Evolutionary conservation across 2,888 invertebrate genomes (phyloP).

Genomic region (Epinotia bilunana): DNA sequence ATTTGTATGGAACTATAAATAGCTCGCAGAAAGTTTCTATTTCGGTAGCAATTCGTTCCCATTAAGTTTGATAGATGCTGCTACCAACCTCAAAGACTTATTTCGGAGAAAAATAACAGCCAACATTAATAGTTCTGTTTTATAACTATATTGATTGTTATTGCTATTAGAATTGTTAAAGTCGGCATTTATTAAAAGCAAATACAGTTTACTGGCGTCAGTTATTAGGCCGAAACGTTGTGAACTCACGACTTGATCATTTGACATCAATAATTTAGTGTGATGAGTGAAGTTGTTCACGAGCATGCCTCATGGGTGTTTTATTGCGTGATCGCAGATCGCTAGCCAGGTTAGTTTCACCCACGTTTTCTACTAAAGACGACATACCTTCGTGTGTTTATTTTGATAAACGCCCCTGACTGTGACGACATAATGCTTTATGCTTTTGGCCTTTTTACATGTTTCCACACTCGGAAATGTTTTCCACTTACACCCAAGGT

Average conservation of each 20-base stretch:
- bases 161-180: conserved; percentile 28
- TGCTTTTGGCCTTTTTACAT: conserved; percentile 43
- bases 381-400: conserved; percentile 41
- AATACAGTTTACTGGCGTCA: neutral
- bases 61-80: conserved; percentile 40
- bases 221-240: conserved; percentile 11
- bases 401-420: conserved; percentile 40
- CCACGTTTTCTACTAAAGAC: conserved; percentile 37
- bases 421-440: conserved; percentile 35
- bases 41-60: conserved; percentile 36
- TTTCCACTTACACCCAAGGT: conserved; percentile 42
- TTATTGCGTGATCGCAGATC: conserved; percentile 39
- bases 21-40: conserved; percentile 39
- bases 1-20: conserved; percentile 36
- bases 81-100: conserved; percentile 24
- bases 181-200: conserved; percentile 22
- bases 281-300: conserved; percentile 35
- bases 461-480: conserved; percentile 43
- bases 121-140: conserved; percentile 6
- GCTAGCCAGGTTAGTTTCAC: conserved; percentile 40
- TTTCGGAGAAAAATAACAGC: conserved; percentile 23
- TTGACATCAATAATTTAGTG: conserved; percentile 30
- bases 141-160: conserved; percentile 28
- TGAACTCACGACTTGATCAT: conserved; percentile 39
- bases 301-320: conserved; percentile 35